A percentile compares a stretch with the other conserved stretches of the same genome.
These are phyloP conservation scores for Lichenostomus cassidix DNA, from an alignment of 2,113 vertebrate genomes.

Conservation along the genomic window DNA sequence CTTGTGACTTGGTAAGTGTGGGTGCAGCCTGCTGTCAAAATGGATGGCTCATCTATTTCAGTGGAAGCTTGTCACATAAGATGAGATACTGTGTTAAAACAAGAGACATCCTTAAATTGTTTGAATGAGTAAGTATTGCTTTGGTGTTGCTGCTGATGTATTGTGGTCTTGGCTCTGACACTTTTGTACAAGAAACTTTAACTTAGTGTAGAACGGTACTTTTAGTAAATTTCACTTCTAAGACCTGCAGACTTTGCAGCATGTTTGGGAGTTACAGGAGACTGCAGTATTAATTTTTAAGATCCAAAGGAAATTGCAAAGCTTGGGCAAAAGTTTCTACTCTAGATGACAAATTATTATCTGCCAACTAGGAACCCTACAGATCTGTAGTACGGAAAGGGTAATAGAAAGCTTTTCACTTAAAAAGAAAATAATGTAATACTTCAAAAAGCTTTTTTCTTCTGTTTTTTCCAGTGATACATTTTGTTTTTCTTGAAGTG, in stretches of 20 bases:
- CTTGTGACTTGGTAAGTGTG: background rate
- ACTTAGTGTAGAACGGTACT: background rate
- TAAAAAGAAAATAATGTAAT: background rate
- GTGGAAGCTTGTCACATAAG: background rate
- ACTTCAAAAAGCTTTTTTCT: background rate
- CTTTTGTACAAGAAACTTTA: background rate
- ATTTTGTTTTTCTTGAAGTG: background rate
- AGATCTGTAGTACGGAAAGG: background rate
- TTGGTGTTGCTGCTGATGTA: background rate
- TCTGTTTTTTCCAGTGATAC: fast-evolving
- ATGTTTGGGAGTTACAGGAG: background rate
- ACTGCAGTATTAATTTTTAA: background rate
- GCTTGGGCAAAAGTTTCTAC: background rate
- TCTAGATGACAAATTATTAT: background rate
- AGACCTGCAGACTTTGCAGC: background rate
- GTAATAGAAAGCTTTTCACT: background rate
- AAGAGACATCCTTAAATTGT: background rate
- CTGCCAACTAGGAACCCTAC: background rate
- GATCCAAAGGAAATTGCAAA: background rate
- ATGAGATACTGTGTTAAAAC: background rate
- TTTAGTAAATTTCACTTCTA: background rate
- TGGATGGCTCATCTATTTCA: background rate
- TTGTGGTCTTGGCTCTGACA: background rate
- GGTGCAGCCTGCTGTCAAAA: background rate
- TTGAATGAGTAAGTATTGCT: background rate